Evolutionary conservation across 2,797 vertebrate species (phyloP), one percentile per base, ranked within the genome.

Genomic region (Nothura maculosa): DNA sequence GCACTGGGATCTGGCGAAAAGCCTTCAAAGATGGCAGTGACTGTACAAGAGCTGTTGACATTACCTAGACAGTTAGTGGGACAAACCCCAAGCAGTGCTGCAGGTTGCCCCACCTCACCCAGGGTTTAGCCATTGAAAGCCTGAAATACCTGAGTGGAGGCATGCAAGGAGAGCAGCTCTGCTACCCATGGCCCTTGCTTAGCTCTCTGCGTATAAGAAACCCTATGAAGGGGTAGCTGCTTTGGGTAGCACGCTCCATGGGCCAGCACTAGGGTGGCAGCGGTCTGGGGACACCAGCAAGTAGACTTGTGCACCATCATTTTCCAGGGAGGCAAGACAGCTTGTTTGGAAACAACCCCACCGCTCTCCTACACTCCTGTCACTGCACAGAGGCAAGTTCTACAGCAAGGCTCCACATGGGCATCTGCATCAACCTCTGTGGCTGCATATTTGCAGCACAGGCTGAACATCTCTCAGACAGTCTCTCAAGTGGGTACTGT

Each of bases 271-370:
- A 11, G 21, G 45, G 22, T 48, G 70, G 36, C 19, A 42, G 40
- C 16, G 34, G 58, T 43, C 1, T 3, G n/a, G 27, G 27, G 18
- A 7, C 34, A 9, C 66, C 1, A 8, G 30, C 12, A 54, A 57
- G 58, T 27, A 55, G 28, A 45, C 25, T 36, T 43, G 32, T 66
- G 10, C 64, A 4, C 32, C 28, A 2, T 8, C 58, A 32, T 5
- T 0, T 66, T 45, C 66, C 28, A 38, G 40, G 34, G 5, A 2
- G 34, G 14, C 9, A 13, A 1, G 13, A 30, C 32, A 0, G 0
- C 38, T 43, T 10, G 34, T 36, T 64, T 43, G 79, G 68, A 47
- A 48, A 43, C 24, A 57, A 6, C 15, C 48, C 34, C 28, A 12
- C 10, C 0, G 0, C 2, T 13, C 27, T 14, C 73, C 80, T 47